phyloP scores from a whole-genome alignment of 2,888 invertebrate genomes.

The Phortica okadai region DNA sequence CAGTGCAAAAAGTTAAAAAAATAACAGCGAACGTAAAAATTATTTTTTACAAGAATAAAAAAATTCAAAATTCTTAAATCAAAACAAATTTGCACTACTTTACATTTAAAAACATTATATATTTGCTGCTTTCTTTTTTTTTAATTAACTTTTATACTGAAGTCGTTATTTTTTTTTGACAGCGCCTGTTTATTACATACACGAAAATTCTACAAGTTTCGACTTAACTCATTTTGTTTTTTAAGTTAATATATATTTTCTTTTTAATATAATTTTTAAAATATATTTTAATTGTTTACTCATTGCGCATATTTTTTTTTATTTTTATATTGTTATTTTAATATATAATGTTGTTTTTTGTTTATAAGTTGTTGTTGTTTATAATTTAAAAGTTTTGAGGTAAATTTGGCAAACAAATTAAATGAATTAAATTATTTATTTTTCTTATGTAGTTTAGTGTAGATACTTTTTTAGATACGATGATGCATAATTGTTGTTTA shows the following conservation, averaged over 20 bases:
- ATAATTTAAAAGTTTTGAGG: slow-evolving; percentile 64
- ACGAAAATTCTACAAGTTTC: not conserved
- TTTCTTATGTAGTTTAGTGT: not conserved
- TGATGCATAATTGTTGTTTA: slow-evolving; percentile 11
- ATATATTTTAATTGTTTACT: slow-evolving; percentile 42
- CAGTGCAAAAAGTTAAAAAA: slow-evolving; percentile 42
- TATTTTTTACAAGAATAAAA: slow-evolving; percentile 1
- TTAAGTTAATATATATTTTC: slow-evolving; percentile 3
- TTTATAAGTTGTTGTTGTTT: slow-evolving; percentile 46
- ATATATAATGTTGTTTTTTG: slow-evolving; percentile 36
- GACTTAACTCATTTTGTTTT: slow-evolving; percentile 37
- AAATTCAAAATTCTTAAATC: not conserved
- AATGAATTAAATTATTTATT: slow-evolving; percentile 29
- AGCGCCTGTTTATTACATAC: slow-evolving; percentile 9
- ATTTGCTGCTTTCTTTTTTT: slow-evolving; percentile 5
- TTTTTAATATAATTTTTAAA: slow-evolving; percentile 29
- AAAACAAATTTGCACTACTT: slow-evolving; percentile 3
- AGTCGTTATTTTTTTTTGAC: no score
- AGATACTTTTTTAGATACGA: not conserved
- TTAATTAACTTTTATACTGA: slow-evolving; percentile 27
- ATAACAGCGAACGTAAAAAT: slow-evolving; percentile 29
- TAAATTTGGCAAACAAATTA: slow-evolving; percentile 76
- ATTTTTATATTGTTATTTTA: slow-evolving; percentile 27
- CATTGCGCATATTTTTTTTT: slow-evolving; percentile 31
- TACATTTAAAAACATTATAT: slow-evolving; percentile 39